Percentiles rank a stretch among this genome's conserved stretches.
phyloP scores from a whole-genome alignment of 1,140 invertebrate species.

The Stenopsyche tienmushanensis region DNA sequence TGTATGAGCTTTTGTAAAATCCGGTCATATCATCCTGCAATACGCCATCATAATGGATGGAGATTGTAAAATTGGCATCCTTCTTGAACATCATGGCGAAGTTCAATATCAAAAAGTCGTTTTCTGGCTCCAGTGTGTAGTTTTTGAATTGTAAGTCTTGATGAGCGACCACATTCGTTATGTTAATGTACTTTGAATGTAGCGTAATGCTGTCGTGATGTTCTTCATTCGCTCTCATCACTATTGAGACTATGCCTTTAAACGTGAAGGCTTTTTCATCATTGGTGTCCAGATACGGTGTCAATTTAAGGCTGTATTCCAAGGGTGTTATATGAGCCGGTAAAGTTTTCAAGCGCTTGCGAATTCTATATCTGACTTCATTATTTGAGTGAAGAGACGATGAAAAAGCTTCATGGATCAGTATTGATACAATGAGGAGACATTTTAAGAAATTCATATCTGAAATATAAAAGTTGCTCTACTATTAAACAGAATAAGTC shows the following conservation, averaged over 20 bases:
- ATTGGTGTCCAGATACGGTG: slow-evolving; percentile 20
- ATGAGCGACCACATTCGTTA: slow-evolving; percentile 27
- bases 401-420: too few species aligned
- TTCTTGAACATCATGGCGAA: slow-evolving; percentile 38
- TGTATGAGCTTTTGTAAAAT: slow-evolving; percentile 60
- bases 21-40: slow-evolving; percentile 57
- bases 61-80: slow-evolving; percentile 43
- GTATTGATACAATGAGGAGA: too few species aligned
- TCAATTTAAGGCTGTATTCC: slow-evolving; percentile 17
- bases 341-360: not conserved
- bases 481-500: too few species aligned
- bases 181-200: slow-evolving; percentile 32
- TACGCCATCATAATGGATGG: slow-evolving; percentile 49
- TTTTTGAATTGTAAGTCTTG: slow-evolving; percentile 36
- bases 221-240: not conserved
- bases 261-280: slow-evolving; percentile 32
- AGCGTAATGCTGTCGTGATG: slow-evolving; percentile 9
- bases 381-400: too few species aligned
- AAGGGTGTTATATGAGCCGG: not conserved
- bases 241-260: slow-evolving; percentile 17
- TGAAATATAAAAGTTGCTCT: too few species aligned
- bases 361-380: too few species aligned
- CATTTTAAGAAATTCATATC: too few species aligned
- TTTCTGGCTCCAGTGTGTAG: slow-evolving; percentile 44
- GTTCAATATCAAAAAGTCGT: slow-evolving; percentile 46